phyloP scores from a whole-genome alignment of 1,140 invertebrate genomes.

The Aphaenogaster rudis region DNA sequence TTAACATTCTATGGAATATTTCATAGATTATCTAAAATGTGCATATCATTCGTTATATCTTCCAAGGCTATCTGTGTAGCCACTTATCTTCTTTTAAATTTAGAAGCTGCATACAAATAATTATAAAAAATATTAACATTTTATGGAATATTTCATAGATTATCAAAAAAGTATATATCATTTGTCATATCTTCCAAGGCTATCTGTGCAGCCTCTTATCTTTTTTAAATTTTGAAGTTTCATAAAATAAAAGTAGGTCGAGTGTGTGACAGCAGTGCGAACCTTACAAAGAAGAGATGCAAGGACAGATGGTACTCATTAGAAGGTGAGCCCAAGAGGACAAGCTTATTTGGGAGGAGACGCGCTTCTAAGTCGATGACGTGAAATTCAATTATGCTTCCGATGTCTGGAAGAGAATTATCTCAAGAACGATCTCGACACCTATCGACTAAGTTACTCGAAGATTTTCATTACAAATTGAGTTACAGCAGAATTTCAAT shows the following conservation, averaged over 20 bases:
- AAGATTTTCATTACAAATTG: slow-evolving; percentile 60
- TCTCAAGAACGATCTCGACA: slow-evolving; percentile 59
- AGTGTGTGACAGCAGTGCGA: not conserved
- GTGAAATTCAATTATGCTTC: slow-evolving; percentile 63
- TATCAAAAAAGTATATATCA: not conserved
- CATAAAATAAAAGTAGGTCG: slow-evolving; percentile 46
- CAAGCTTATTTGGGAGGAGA: slow-evolving; percentile 49
- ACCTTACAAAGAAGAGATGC: not conserved
- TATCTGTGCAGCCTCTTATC: not conserved
- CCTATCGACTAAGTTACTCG: slow-evolving; percentile 47
- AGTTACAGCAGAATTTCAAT: slow-evolving; percentile 59
- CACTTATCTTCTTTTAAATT: slow-evolving; percentile 25
- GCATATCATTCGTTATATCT: not conserved
- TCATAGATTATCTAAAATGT: not conserved
- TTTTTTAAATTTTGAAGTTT: slow-evolving; percentile 17
- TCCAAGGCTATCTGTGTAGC: not conserved
- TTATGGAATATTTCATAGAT: not conserved
- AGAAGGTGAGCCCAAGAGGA: slow-evolving; percentile 27
- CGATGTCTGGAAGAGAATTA: slow-evolving; percentile 59
- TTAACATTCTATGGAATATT: not conserved
- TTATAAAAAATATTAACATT: not conserved
- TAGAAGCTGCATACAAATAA: not conserved
- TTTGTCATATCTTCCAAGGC: not conserved
- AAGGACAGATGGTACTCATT: slow-evolving; percentile 52
- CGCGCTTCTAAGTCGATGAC: slow-evolving; percentile 55